These are phyloP conservation scores for Drosophila novamexicana DNA, from an alignment of 1,140 invertebrate species.

Conservation along the genomic window DNA sequence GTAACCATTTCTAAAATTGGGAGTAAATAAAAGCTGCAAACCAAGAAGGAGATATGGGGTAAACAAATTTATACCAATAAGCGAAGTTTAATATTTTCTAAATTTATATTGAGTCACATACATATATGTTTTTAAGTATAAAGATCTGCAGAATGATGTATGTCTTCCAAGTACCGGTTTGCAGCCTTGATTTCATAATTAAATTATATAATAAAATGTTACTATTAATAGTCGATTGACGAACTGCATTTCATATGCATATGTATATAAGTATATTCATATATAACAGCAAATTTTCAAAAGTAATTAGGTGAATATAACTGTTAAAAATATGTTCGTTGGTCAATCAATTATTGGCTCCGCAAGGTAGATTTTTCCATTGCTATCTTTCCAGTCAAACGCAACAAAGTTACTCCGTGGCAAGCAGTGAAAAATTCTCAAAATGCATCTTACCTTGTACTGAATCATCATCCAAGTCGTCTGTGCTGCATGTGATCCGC, in stretches of 20 bases:
- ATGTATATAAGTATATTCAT: background rate
- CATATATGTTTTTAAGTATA: background rate
- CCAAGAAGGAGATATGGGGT: too few relatives aligned
- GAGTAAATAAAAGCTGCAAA: too few relatives aligned
- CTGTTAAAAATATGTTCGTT: background rate
- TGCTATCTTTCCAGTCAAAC: conserved; percentile 47
- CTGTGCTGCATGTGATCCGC: conserved; percentile 92
- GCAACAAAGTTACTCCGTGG: conserved; percentile 74
- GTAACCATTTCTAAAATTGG: too few relatives aligned
- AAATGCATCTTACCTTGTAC: conserved; percentile 88
- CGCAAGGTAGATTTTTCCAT: conserved; percentile 29
- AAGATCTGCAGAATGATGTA: background rate
- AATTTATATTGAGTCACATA: background rate
- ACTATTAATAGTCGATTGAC: too few relatives aligned
- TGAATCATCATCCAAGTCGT: conserved; percentile 93
- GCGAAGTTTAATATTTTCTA: too few relatives aligned
- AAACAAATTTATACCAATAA: too few relatives aligned
- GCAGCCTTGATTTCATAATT: background rate
- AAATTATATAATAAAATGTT: background rate
- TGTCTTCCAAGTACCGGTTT: background rate
- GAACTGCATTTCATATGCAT: background rate
- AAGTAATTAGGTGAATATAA: background rate
- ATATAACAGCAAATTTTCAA: background rate
- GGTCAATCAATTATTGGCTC: conserved; percentile 2
- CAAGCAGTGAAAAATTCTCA: conserved; percentile 84